A percentile compares a stretch with the other conserved stretches of the same genome.
These are phyloP conservation scores for Temnothorax unifasciatus DNA, from an alignment of 2,888 invertebrate species.

Conservation along the genomic window DNA sequence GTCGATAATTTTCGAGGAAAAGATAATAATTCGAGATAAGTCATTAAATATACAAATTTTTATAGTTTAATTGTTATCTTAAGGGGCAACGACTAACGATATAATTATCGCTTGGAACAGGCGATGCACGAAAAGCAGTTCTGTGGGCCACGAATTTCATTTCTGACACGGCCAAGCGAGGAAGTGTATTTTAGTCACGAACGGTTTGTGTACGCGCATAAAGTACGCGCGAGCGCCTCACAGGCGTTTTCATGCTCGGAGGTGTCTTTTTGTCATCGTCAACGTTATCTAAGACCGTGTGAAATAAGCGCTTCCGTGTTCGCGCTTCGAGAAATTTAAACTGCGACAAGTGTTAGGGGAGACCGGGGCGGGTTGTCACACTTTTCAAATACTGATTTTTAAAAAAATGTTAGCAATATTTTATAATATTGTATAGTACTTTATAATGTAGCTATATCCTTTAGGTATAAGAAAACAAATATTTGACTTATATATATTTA, in stretches of 20 bases:
- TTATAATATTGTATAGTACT: too few species aligned
- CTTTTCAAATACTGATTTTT: too few species aligned
- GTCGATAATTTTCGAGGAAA: neutral
- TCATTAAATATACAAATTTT: neutral
- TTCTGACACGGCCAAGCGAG: slow-evolving; percentile 64
- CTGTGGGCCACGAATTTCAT: slow-evolving; percentile 52
- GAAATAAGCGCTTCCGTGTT: slow-evolving; percentile 46
- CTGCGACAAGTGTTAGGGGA: slow-evolving; percentile 12
- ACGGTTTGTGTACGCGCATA: slow-evolving; percentile 49
- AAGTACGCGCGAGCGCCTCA: slow-evolving; percentile 28
- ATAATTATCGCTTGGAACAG: neutral
- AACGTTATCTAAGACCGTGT: slow-evolving; percentile 24
- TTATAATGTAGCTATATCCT: too few species aligned
- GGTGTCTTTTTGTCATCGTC: slow-evolving; percentile 23
- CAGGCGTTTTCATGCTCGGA: slow-evolving; percentile 26
- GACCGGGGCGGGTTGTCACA: too few species aligned
- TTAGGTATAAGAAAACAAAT: too few species aligned
- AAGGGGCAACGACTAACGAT: neutral
- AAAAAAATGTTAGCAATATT: too few species aligned
- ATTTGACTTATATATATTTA: too few species aligned
- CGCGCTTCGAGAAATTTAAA: slow-evolving; percentile 21
- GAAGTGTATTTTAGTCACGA: slow-evolving; percentile 70
- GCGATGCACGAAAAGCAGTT: slow-evolving; percentile 26
- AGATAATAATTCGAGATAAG: neutral
- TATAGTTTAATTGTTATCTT: too few species aligned